phyloP scores from a whole-genome alignment of 2,113 vertebrate genomes.

The Phyllostomus hastatus region DNA sequence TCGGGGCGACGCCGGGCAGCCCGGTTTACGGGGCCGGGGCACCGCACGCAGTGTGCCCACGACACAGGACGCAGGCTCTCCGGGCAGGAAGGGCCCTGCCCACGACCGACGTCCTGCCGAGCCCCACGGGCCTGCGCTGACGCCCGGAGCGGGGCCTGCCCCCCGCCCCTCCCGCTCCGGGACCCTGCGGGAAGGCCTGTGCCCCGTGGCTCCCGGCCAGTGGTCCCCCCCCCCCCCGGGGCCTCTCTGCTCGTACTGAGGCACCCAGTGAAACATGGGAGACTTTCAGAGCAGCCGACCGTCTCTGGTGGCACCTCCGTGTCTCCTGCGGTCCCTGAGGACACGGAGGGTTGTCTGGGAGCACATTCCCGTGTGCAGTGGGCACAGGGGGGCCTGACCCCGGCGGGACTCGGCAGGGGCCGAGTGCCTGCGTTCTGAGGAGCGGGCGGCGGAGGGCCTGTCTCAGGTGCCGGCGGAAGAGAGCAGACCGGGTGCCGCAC shows the following conservation, averaged over 20 bases:
- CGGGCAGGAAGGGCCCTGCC: rapidly evolving
- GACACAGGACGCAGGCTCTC: rapidly evolving
- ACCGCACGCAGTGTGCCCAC: rapidly evolving
- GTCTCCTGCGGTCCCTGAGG: rapidly evolving
- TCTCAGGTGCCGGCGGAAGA: too few relatives aligned
- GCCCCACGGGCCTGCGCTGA: too few relatives aligned
- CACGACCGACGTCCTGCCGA: rapidly evolving
- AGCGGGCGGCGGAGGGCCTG: rapidly evolving
- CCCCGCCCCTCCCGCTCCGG: not conserved
- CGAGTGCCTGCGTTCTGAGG: rapidly evolving
- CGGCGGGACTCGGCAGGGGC: rapidly evolving
- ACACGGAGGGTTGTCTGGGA: rapidly evolving
- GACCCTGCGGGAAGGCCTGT: rapidly evolving
- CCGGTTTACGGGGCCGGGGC: too few relatives aligned
- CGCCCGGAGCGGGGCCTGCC: too few relatives aligned
- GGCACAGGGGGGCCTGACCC: rapidly evolving
- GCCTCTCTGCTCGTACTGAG: rapidly evolving
- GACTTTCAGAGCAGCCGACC: rapidly evolving
- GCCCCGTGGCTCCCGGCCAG: rapidly evolving
- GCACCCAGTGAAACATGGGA: rapidly evolving
- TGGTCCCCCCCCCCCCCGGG: rapidly evolving
- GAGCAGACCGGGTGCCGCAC: rapidly evolving
- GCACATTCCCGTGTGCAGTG: rapidly evolving
- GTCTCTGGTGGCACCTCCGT: rapidly evolving
- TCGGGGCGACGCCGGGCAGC: too few relatives aligned